phyloP scores from a whole-genome alignment of 2,113 vertebrate genomes.

The Ardeotis arabs region DNA sequence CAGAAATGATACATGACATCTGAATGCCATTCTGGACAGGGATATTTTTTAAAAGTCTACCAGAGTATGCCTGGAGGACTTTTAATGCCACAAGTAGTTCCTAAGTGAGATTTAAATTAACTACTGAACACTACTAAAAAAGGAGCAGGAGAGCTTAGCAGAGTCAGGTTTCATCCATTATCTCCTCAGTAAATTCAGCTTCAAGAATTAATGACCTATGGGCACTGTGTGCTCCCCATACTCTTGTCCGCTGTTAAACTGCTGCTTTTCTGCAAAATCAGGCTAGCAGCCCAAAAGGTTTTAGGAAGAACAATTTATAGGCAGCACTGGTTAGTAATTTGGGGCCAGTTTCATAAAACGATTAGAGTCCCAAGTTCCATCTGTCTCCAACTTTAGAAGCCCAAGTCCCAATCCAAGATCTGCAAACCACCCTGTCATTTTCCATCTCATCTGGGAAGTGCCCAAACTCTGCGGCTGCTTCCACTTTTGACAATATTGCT shows the following conservation, averaged over 20 bases:
- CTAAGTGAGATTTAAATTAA: constrained; percentile 46
- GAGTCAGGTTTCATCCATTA: constrained; percentile 31
- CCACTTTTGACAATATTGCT: neutral
- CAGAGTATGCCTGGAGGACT: neutral
- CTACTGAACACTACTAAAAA: neutral
- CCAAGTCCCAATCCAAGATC: neutral
- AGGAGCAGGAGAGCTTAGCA: neutral
- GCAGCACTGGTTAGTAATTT: neutral
- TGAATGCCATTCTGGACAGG: neutral
- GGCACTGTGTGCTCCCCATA: neutral
- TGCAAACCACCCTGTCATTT: constrained; percentile 30
- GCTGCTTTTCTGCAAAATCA: constrained; percentile 15
- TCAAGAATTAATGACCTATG: constrained; percentile 37
- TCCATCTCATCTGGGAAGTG: neutral
- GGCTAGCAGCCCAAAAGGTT: neutral
- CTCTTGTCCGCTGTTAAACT: constrained; percentile 8
- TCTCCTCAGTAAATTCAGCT: constrained; percentile 21
- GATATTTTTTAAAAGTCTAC: neutral
- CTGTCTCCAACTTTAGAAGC: neutral
- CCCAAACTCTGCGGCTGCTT: neutral
- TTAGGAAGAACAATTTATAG: neutral
- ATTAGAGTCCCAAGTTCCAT: neutral
- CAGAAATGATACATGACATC: neutral
- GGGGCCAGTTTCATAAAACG: neutral
- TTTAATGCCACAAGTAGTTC: constrained; percentile 1